Evolutionary conservation across 2,797 vertebrate species (phyloP), one percentile per base, ranked within the genome.

Genomic region (Sarcoramphus papa): DNA sequence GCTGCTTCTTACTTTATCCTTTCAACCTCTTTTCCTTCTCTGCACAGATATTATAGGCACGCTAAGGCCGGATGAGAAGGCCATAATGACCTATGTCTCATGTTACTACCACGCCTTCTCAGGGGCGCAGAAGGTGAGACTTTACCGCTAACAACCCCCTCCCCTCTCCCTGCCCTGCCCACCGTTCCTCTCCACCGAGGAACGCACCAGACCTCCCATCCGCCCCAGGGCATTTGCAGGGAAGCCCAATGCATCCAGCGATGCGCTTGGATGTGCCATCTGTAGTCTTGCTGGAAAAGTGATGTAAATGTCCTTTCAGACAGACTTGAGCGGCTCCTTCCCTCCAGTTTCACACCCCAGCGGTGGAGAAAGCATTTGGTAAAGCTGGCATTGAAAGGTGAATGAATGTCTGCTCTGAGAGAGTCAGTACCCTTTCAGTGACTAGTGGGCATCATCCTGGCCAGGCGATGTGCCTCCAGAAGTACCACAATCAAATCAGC

Each of bases 31-130:
- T 98, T 98, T 98, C 98, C 98, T 98, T 98, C 98, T 98, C 98
- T 98, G 99, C 98, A 98, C 99, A 99, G 99, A 99, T 98, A 98
- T 99, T 98, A 98, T 99, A 99, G 99, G 99, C 99, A 99, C 99
- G 98, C 99, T 99, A 99, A 99, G 99, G 98, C 99, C 98, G 98
- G 99, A 99, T 98, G 99, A 99, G 99, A 99, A 99, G 98, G 99
- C 99, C 97, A 97, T 99, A 98, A 99, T 99, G 99, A 99, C 99
- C 98, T 99, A 99, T 99, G 99, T 99, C 98, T 99, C 99, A 98
- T 99, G 99, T 99, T 99, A 99, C 99, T 99, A 99, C 99, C 99
- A 99, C 98, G 99, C 99, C 96, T 99, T 99, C 99, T 99, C 98
- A 97, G 99, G 99, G 98, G 99, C 99, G 31, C 99, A 99, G 99